Base-by-base conservation (phyloP, 2,888 invertebrate genomes). In the Chrysomela aeneicollis region DNA sequence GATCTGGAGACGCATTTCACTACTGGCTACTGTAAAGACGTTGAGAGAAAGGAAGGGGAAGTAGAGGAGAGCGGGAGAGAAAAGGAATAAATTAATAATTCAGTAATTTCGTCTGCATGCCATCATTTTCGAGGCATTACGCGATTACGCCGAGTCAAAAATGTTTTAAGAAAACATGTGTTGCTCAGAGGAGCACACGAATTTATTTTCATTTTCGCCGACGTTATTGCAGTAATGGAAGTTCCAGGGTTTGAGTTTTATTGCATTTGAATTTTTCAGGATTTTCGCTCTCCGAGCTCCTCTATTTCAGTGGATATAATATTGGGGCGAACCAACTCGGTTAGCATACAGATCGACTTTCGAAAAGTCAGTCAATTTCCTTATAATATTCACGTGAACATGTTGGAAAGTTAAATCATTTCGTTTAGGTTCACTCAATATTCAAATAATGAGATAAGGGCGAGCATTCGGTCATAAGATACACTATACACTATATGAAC, bases 191-290 rank as follows among this genome's bases (percentile, higher is more conserved):
- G 22, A 51, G 62, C 26, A 52, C 37, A 51, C 51, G 57, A 57
- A 62, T 62, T 62, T 57, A 57, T 62, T 57, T 62, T 62, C 58
- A 62, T 62, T 62, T 62, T 37, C 51, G 51, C 57, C 37, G 21
- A 30, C 62, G 51, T 57, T 52, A 57, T 62, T 62, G 51, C 51
- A 51, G 51, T 62, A 62, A 62, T 62, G 62, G 62, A 30, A 62
- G 62, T 62, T 57, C 30, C 47, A 57, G 46, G 57, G 62, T 57
- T 57, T 51, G 55, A 50, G 60, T 64, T 35, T 64, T 64, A 64
- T 61, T 64, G 57, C 60, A 61, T 64, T 61, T 64, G 60, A 64
- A 64, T 64, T 61, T 64, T 64, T 64, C 42, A 64, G 55, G 51
- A 52, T 60, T 55, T 52, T 51, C 57, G 12, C 42, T 42, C 42